Base-by-base conservation (phyloP, 1,140 invertebrate species). In the Orius insidiosus region DNA sequence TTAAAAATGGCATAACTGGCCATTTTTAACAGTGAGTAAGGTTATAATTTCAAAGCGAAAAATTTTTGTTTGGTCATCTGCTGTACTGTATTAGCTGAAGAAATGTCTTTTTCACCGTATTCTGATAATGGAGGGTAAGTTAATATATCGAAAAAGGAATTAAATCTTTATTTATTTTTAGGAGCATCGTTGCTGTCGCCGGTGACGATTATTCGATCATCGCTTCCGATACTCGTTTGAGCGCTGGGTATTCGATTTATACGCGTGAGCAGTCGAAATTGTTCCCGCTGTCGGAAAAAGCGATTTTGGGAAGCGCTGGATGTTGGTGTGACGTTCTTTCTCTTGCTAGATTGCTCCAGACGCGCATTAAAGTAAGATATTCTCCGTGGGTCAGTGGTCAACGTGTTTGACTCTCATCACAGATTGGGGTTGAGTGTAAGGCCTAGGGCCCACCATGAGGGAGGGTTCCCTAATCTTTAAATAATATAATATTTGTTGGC, bases 241-340 rank as follows among this genome's bases (percentile, higher is more conserved):
- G 79, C 61, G 72, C 79, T 51, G 92, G 92, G 1, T 94, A 82
- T 63, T 79, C 75, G 3, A 94, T 98, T 59, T 79, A 86, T 49
- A 84, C 84, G 0, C 72, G 94, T 16, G 72, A 88, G 18, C 86
- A 90, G 58, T 75, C 84, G 32, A 92, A 92, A 63, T 60, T 90
- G 4, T 88, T 88, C 50, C 61, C 71, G 51, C 61, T 93, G 24
- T 86, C 88, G 0, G 63, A 77, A 1, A 74, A 67, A 33, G 94
- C 92, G 24, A 78, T 98, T 40, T 65, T 98, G 33, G 92, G 85
- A 2, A 79, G 75, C 46, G 76, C 83, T 46, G 95, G 95, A 31
- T 98, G 95, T 64, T 96, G 96, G 87, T 94, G 92, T 56, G 95
- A 99, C 68, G 84, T 85, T n/a, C 66, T 98, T 1, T 90, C 92